Base-by-base conservation (phyloP, 1,140 invertebrate genomes). In the Ericerus pela region DNA sequence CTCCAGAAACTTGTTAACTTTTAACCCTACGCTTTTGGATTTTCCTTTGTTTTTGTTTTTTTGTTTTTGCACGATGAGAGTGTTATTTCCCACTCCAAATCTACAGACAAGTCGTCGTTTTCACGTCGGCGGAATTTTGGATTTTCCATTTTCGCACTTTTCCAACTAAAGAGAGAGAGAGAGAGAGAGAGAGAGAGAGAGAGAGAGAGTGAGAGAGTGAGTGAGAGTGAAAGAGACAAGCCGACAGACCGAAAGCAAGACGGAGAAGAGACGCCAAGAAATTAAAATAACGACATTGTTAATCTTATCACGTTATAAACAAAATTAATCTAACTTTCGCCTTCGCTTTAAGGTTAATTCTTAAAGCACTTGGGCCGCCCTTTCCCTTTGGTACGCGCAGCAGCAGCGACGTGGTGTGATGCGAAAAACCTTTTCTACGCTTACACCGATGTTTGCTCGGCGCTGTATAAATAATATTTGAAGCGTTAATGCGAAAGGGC, bases 241-340 rank as follows among this genome's bases (percentile, higher is more conserved):
- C 30, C 30, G 30, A 10, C 30, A 4, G 41, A 18, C 41, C 41
- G 41, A 16, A 24, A 10, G 18, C 20, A 24, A 18, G 41, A 10
- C 4, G 18, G 41, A 47, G 41, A 47, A 18, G 41, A 3, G 14
- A n/a, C n/a, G n/a, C n/a, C 41, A 24, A 33, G 30, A 47, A 47
- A 47, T 47, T 47, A 47, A 47, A 47, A 47, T 47, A 47, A 47
- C 41, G 10, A 47, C 41, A 47, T 47, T 47, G 41, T 47, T 47
- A 47, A 47, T 47, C 41, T 47, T 47, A 47, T 47, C 41, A 47
- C 41, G 41, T 47, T 47, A 47, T 47, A 47, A 47, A 47, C 16
- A 24, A 47, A 47, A 47, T 47, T 47, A 47, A 47, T 47, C 41
- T 47, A 47, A 47, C 41, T 47, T 47, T 47, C 41, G 41, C 41